phyloP scores from a whole-genome alignment of 2,113 vertebrate species.

The Peromyscus californicus region DNA sequence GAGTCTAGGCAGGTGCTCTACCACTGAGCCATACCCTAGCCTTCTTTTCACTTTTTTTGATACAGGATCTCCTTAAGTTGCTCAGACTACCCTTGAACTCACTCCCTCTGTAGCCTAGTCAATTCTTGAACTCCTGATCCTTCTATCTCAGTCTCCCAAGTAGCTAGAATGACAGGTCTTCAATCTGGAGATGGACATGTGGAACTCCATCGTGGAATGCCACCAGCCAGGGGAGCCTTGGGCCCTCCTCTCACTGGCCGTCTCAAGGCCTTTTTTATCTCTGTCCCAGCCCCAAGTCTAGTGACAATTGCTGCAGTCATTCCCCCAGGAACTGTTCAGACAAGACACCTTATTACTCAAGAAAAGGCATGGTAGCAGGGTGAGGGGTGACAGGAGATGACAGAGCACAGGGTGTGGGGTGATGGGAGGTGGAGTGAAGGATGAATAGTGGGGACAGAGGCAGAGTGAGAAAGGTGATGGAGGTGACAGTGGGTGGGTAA shows the following conservation, averaged over 20 bases:
- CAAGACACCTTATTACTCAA: background rate
- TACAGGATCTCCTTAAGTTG: background rate
- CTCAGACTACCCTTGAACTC: background rate
- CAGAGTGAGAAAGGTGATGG: background rate
- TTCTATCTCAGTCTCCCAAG: background rate
- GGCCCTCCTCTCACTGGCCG: background rate
- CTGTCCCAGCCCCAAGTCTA: background rate
- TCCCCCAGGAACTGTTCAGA: constrained; percentile 39
- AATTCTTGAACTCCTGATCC: background rate
- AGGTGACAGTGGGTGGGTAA: background rate
- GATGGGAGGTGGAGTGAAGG: background rate
- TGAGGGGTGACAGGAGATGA: background rate
- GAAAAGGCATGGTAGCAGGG: background rate
- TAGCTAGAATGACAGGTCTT: background rate
- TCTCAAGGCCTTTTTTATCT: background rate
- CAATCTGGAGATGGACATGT: background rate
- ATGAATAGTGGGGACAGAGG: background rate
- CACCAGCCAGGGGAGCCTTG: background rate
- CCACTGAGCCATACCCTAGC: background rate
- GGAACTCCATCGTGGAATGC: too few relatives aligned
- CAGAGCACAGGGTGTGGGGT: background rate
- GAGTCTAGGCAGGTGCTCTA: background rate
- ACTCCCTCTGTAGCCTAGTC: background rate
- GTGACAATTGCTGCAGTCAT: background rate
- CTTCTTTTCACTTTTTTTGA: background rate